Conservation (phyloP, 2,113 vertebrate genomes). For the Lycocorax pyrrhopterus region DNA sequence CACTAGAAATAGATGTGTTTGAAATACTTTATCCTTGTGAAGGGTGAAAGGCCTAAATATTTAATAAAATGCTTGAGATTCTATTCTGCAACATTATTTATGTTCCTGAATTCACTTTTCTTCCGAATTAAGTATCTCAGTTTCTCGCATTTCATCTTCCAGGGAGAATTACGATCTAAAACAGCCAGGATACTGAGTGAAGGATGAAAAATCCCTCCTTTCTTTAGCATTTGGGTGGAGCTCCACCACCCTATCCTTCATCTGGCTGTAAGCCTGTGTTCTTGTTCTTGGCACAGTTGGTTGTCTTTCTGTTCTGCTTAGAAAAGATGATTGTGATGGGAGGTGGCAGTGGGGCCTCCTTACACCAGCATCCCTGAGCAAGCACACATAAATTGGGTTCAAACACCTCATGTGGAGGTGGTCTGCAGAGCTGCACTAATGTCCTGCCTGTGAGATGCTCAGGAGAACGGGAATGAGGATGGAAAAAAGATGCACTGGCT, state of each 20-base stretch:
- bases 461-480: background rate
- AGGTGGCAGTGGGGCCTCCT: background rate
- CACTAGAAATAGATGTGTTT: background rate
- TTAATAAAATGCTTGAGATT: background rate
- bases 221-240: background rate
- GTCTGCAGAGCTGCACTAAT: background rate
- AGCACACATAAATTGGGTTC: background rate
- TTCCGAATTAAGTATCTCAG: background rate
- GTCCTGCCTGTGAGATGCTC: background rate
- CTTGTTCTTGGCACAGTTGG: background rate
- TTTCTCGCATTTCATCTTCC: background rate
- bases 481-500: background rate
- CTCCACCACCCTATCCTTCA: rapidly evolving
- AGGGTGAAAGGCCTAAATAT: background rate
- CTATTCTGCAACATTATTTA: background rate
- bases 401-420: background rate
- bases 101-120: background rate
- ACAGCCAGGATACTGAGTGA: background rate
- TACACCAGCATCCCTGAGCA: background rate
- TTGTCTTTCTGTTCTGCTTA: background rate
- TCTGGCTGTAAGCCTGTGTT: background rate
- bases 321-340: background rate
- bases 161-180: background rate
- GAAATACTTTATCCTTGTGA: background rate
- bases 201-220: background rate